Percentiles rank a stretch among this genome's conserved stretches.
Conservation (phyloP, 2,888 invertebrate genomes). For the Creontiades dilutus region DNA sequence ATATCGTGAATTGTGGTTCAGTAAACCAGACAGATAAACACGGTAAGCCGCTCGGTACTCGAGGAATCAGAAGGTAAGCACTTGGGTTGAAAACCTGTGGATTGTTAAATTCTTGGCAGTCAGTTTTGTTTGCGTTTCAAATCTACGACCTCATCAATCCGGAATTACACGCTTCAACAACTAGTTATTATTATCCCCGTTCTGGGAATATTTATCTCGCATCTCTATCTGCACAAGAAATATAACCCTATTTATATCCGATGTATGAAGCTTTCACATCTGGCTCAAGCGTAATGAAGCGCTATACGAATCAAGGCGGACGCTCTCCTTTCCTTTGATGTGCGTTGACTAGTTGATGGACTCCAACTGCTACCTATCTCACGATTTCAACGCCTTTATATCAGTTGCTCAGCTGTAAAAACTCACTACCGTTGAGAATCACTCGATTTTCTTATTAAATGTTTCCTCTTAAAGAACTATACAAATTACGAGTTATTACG, state of each 20-base stretch:
- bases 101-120: slow-evolving; percentile 11
- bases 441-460: too few species aligned
- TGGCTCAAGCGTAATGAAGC: slow-evolving; percentile 5
- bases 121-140: not conserved
- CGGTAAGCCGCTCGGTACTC: not conserved
- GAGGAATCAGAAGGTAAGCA: not conserved
- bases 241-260: slow-evolving; percentile 12
- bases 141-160: slow-evolving; percentile 9
- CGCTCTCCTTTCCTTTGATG: slow-evolving; percentile 1
- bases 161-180: slow-evolving; percentile 16
- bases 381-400: not conserved
- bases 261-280: not conserved
- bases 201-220: not conserved
- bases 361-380: slow-evolving; percentile 16
- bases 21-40: not conserved
- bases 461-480: too few species aligned
- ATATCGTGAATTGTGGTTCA: too few species aligned
- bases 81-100: not conserved
- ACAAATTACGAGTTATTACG: too few species aligned
- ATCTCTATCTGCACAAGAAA: slow-evolving; percentile 15
- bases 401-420: not conserved
- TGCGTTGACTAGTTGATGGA: not conserved
- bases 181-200: slow-evolving; percentile 13
- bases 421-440: not conserved
- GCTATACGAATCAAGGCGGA: slow-evolving; percentile 5